Evolutionary conservation across 2,113 vertebrate species (phyloP).

Genomic region (Rostratula benghalensis): DNA sequence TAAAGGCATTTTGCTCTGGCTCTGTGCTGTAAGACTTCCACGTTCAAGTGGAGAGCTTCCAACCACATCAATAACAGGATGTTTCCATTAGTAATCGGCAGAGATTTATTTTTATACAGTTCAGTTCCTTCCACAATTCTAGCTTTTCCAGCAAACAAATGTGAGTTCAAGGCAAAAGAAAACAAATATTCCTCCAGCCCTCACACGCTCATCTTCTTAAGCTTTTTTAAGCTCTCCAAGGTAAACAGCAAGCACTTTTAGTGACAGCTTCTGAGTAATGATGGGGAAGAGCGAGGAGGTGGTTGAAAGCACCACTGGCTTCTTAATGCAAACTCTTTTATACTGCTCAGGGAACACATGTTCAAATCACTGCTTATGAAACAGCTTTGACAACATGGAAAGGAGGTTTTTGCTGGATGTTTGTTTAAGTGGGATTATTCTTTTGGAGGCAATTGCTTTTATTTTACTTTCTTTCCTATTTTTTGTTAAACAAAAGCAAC

Average conservation of each 20-base stretch:
- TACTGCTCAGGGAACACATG: not conserved
- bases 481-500: slow-evolving; percentile 9
- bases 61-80: not conserved
- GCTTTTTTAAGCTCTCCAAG: not conserved
- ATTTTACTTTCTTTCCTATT: not conserved
- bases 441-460: slow-evolving; percentile 18
- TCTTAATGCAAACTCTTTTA: slow-evolving; percentile 15
- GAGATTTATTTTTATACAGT: slow-evolving; percentile 7
- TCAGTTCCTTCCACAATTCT: not conserved
- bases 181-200: slow-evolving; percentile 19
- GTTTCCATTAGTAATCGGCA: not conserved
- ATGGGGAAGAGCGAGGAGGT: not conserved
- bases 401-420: not conserved
- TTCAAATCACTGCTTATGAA: slow-evolving; percentile 12
- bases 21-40: not conserved
- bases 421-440: slow-evolving; percentile 16
- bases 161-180: not conserved
- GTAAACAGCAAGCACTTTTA: slow-evolving; percentile 27
- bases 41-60: not conserved
- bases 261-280: slow-evolving; percentile 14
- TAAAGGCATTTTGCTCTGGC: not conserved
- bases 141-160: slow-evolving; percentile 24
- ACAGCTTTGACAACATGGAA: not conserved
- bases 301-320: slow-evolving; percentile 3
- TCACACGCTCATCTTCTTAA: not conserved